Evolutionary conservation across 2,797 vertebrate genomes (phyloP).

Genomic region (Coranthus polyacanthus): DNA sequence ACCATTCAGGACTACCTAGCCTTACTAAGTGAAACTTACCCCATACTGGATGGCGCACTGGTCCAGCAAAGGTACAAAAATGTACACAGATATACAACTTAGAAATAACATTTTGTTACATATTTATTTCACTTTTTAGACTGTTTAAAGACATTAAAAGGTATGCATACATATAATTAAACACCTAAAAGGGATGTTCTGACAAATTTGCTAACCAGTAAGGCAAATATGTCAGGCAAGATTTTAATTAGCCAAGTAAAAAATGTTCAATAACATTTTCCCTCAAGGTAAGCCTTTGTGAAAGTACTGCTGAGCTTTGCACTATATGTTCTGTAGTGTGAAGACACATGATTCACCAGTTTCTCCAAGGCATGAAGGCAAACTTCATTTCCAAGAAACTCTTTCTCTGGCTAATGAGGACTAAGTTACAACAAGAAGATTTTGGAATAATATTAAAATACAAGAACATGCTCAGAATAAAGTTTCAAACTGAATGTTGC

Average conservation of each 20-base stretch:
- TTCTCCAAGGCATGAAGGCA: background rate
- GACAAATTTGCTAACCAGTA: background rate
- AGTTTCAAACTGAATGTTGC: background rate
- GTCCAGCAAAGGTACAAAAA: no score
- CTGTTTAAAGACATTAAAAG: background rate
- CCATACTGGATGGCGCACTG: no score
- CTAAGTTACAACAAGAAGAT: background rate
- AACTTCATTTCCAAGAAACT: no score
- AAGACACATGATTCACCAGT: background rate
- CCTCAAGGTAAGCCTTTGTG: no score
- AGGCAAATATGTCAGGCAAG: background rate
- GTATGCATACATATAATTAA: background rate
- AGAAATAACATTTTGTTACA: no score
- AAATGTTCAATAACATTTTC: background rate
- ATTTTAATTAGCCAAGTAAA: background rate
- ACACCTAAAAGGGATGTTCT: background rate
- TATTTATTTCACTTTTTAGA: background rate
- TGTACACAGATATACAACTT: no score
- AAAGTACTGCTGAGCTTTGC: background rate
- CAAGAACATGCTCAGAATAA: background rate
- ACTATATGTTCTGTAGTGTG: background rate
- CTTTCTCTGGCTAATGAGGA: no score
- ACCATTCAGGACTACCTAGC: no score
- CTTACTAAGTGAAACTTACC: no score
- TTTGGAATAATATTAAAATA: background rate